These are phyloP conservation scores for Discoglossus pictus DNA, from an alignment of 2,797 vertebrate genomes.

Conservation along the genomic window DNA sequence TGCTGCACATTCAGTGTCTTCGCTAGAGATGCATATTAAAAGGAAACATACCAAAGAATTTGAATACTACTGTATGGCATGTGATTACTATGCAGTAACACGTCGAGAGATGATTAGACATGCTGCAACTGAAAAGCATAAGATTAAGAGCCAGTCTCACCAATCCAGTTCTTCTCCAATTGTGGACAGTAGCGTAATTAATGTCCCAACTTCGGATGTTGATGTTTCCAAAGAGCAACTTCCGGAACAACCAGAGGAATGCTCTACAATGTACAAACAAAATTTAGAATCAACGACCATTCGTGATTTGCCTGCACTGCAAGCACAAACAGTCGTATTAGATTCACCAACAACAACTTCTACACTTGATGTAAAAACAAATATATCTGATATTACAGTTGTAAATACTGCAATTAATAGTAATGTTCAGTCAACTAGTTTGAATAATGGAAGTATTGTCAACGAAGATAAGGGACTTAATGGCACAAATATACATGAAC, in stretches of 20 bases:
- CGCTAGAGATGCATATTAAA: slow-evolving; percentile 88
- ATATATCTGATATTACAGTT: slow-evolving; percentile 47
- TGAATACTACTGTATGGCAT: slow-evolving; percentile 93
- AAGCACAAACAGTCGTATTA: no score
- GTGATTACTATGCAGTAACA: slow-evolving; percentile 92
- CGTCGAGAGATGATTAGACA: slow-evolving; percentile 91
- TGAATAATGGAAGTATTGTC: slow-evolving; percentile 31
- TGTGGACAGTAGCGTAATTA: slow-evolving; percentile 40
- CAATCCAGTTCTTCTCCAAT: slow-evolving; percentile 55
- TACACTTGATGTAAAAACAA: slow-evolving; percentile 46
- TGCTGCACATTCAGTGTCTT: slow-evolving; percentile 81
- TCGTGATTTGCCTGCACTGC: slow-evolving; percentile 32
- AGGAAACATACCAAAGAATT: slow-evolving; percentile 90
- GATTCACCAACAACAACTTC: no score
- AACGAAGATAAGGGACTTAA: slow-evolving; percentile 26
- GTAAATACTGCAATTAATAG: slow-evolving; percentile 19
- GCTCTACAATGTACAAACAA: no score
- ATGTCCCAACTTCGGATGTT: slow-evolving; percentile 20
- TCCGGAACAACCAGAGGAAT: slow-evolving; percentile 42
- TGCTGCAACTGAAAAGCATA: slow-evolving; percentile 90
- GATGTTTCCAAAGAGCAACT: slow-evolving; percentile 51
- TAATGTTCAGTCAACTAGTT: slow-evolving; percentile 26
- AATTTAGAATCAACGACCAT: background rate
- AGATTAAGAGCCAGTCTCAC: slow-evolving; percentile 83
- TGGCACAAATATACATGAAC: slow-evolving; percentile 4